A percentile compares a stretch with the other conserved stretches of the same genome.
Conservation (phyloP, 2,113 vertebrate genomes). For the Thalassoma bifasciatum region DNA sequence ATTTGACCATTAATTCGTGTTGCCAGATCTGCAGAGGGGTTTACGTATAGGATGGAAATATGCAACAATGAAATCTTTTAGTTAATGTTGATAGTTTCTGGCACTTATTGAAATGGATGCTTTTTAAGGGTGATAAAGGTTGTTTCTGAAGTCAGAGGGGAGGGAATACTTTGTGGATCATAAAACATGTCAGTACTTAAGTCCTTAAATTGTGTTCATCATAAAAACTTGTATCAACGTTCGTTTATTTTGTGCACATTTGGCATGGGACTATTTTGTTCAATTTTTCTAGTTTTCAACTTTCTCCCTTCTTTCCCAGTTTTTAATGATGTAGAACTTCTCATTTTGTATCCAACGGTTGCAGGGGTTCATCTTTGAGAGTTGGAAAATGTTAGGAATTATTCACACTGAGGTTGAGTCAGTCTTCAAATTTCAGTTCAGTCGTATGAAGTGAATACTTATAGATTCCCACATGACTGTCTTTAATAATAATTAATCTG, state of each 20-base stretch:
- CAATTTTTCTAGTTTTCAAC: neutral
- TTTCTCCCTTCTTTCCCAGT: too few species aligned
- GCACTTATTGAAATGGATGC: neutral
- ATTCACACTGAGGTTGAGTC: too few species aligned
- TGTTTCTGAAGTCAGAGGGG: neutral
- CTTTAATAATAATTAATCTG: too few species aligned
- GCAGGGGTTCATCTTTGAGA: too few species aligned
- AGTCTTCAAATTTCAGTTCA: too few species aligned
- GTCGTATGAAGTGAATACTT: too few species aligned
- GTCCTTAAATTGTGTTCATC: neutral
- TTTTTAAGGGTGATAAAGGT: constrained; percentile 2
- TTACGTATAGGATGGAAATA: constrained; percentile 29
- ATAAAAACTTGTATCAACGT: neutral
- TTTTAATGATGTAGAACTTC: neutral
- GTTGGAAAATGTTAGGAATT: too few species aligned
- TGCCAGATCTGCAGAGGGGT: constrained; percentile 32
- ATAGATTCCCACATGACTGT: too few species aligned
- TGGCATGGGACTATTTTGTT: neutral
- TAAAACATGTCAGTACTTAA: neutral
- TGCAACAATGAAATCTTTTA: constrained; percentile 20
- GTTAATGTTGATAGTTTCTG: constrained; percentile 12
- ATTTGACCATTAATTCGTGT: constrained; percentile 32
- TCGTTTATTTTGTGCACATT: neutral
- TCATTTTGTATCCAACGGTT: too few species aligned
- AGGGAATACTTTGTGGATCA: constrained; percentile 1